Evolutionary conservation across 2,888 invertebrate species (phyloP).

Genomic region (Ennomos erosarius): DNA sequence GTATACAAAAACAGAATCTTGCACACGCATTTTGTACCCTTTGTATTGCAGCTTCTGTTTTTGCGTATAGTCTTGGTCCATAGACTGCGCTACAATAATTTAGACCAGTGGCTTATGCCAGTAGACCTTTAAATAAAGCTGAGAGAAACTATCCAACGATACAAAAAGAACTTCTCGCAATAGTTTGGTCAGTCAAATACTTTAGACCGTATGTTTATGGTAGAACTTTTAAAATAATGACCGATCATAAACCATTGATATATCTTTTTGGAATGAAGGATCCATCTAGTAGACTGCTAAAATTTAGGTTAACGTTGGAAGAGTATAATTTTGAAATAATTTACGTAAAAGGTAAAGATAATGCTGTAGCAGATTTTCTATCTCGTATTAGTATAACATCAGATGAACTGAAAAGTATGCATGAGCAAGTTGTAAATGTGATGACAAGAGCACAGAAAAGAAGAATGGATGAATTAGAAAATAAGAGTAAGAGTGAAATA

Average conservation of each 20-base stretch:
- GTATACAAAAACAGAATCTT: too few relatives aligned
- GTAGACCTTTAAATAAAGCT: neutral
- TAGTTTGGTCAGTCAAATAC: slow-evolving; percentile 1
- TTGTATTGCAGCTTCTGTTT: too few relatives aligned
- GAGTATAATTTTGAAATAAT: slow-evolving; percentile 15
- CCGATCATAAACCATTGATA: slow-evolving; percentile 30
- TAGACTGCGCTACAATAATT: too few relatives aligned
- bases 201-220: slow-evolving; percentile 32
- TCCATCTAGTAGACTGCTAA: slow-evolving; percentile 16
- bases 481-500: neutral
- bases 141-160: neutral
- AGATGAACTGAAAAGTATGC: slow-evolving; percentile 13
- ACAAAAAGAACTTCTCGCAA: slow-evolving; percentile 1
- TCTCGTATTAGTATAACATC: too few relatives aligned
- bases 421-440: slow-evolving; percentile 18
- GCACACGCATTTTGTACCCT: too few relatives aligned
- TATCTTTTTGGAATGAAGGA: slow-evolving; percentile 26
- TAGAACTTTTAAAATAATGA: slow-evolving; percentile 23
- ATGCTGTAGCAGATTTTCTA: too few relatives aligned
- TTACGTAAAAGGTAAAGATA: slow-evolving; percentile 15
- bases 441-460: slow-evolving; percentile 16
- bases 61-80: too few relatives aligned
- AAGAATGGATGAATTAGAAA: neutral
- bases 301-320: slow-evolving; percentile 17
- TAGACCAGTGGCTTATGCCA: slow-evolving; percentile 3